A percentile compares a stretch with the other conserved stretches of the same genome.
These are phyloP conservation scores for Danio jaintianensis DNA, from an alignment of 2,797 vertebrate species.

Conservation along the genomic window DNA sequence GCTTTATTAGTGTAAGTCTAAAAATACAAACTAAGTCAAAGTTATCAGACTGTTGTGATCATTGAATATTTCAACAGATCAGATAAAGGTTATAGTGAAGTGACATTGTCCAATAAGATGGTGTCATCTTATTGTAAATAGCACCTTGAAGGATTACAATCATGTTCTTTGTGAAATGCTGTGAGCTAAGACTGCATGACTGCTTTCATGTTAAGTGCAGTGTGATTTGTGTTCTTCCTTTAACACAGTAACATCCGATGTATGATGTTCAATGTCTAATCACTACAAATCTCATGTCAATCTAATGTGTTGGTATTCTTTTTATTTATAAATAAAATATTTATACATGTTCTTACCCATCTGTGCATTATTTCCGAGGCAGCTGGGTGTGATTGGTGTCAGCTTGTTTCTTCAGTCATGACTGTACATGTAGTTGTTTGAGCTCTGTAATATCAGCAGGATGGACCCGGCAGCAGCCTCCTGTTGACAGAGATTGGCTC, in stretches of 20 bases:
- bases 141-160: conserved; percentile 26
- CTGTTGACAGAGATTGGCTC: conserved; percentile 62
- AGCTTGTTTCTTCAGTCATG: not conserved
- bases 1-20: conserved; percentile 9
- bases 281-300: conserved; percentile 52
- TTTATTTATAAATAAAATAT: conserved; percentile 75
- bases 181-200: conserved; percentile 63
- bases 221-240: conserved; percentile 45
- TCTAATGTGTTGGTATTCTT: conserved; percentile 48
- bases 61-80: conserved; percentile 5
- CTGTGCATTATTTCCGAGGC: conserved; percentile 2
- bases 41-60: not conserved
- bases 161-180: conserved; percentile 60
- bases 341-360: conserved; percentile 68
- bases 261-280: conserved; percentile 51
- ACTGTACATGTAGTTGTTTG: conserved; percentile 40
- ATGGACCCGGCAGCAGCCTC: conserved; percentile 80
- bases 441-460: conserved; percentile 75
- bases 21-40: not conserved
- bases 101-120: conserved; percentile 14
- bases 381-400: not conserved
- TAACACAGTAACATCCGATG: conserved; percentile 47
- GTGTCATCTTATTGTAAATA: conserved; percentile 36
- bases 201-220: conserved; percentile 58
- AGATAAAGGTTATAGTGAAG: conserved; percentile 33